Evolutionary conservation across 2,797 vertebrate species (phyloP), one percentile per base, ranked within the genome.

Genomic region (Lacerta viridis): DNA sequence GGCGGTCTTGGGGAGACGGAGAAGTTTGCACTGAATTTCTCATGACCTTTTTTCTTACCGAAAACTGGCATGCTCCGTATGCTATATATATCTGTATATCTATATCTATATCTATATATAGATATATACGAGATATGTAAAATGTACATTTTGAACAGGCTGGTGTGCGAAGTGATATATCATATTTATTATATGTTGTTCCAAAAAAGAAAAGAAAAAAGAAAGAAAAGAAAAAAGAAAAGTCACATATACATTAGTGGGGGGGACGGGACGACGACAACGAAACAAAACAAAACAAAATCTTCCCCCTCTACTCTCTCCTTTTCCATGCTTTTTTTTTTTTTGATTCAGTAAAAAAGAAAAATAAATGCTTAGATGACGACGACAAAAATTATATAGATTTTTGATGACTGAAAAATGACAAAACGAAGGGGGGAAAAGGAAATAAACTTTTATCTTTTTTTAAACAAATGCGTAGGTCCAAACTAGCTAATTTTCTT

Each of bases 111-210:
- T 68, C 27, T 39, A 74, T 36, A n/a, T 33, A 33, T 78, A 64
- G 20, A 71, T 71, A 74, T 46, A 66, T 66, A 85, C 80, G 13
- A 55, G 50, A 84, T 50, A 75, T 64, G 50, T 78, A 79, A 50
- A 66, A 76, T 85, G 95, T 96, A 95, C 96, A 96, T 95, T 89
- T 96, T 93, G 95, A 97, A 97, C 95, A 97, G 97, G 97, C 96
- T 95, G 96, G 59, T 95, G 95, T 97, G 96, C 97, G 95, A 96
- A 97, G 96, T 96, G 96, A 96, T 96, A 97, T 97, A 97, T 97
- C 96, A 96, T 98, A 97, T 98, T 98, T 98, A 98, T 97, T 98
- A 96, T 97, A 97, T 97, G 97, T 97, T 93, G 97, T 97, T 93
- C 93, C 93, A 94, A 95, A 96, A 88, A 55, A 55, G 50, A 55